phyloP scores from a whole-genome alignment of 2,113 vertebrate species.

The Camarhynchus parvulus region DNA sequence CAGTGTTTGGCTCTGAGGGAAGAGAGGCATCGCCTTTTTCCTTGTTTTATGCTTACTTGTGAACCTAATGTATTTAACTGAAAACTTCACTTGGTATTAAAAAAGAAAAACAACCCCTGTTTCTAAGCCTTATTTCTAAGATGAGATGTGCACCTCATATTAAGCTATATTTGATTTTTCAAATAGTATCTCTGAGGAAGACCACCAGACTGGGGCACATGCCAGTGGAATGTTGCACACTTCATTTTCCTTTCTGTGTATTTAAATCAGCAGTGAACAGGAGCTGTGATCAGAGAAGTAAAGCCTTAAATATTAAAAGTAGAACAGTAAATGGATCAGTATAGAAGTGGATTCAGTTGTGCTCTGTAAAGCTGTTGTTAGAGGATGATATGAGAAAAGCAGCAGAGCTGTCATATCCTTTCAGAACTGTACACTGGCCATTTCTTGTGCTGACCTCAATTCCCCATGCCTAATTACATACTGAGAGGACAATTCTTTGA shows the following conservation, averaged over 20 bases:
- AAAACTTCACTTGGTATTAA: not conserved
- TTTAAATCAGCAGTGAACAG: not conserved
- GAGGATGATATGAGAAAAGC: not conserved
- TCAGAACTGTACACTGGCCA: not conserved
- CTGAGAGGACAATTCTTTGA: not conserved
- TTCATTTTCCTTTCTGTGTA: not conserved
- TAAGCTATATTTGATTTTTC: not conserved
- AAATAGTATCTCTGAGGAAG: not conserved
- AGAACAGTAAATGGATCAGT: not conserved
- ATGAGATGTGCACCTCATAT: not conserved
- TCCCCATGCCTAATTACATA: not conserved
- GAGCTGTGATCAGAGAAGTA: not conserved
- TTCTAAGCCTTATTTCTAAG: not conserved
- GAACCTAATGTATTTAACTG: not conserved
- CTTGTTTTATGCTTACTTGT: not conserved
- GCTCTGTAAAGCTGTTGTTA: not conserved
- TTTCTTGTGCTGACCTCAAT: not conserved
- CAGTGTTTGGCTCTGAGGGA: not conserved
- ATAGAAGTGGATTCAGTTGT: not conserved
- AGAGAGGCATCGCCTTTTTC: not conserved
- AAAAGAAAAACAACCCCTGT: not conserved
- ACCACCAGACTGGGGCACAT: not conserved
- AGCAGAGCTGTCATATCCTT: not conserved
- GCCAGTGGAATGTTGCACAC: not conserved
- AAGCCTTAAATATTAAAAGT: not conserved